Percentiles rank a stretch among this genome's conserved stretches.
phyloP scores from a whole-genome alignment of 2,797 vertebrate genomes.

The Thamnophis elegans region DNA sequence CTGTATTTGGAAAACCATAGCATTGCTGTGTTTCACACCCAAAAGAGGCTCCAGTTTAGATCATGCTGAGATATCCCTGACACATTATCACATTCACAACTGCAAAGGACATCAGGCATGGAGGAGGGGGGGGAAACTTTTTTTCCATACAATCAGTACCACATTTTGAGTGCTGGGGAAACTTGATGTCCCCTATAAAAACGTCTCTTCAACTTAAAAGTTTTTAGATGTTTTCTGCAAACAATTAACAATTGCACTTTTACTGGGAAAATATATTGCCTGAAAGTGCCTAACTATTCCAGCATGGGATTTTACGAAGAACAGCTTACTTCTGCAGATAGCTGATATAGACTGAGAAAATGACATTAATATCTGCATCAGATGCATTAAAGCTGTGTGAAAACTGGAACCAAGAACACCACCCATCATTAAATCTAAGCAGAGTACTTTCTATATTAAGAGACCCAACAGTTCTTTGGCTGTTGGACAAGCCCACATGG shows the following conservation, averaged over 20 bases:
- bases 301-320: background rate
- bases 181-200: background rate
- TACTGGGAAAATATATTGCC: background rate
- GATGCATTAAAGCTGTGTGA: background rate
- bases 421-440: background rate
- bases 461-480: too few species aligned
- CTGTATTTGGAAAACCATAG: background rate
- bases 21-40: background rate
- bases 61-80: background rate
- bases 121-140: background rate
- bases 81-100: background rate
- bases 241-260: background rate
- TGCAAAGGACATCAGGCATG: background rate
- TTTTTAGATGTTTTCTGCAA: background rate
- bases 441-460: too few species aligned
- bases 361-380: background rate
- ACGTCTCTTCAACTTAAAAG: background rate
- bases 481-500: too few species aligned
- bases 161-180: background rate
- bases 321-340: background rate
- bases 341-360: background rate
- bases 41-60: background rate
- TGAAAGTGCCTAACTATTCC: background rate
- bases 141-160: background rate
- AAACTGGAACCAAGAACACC: background rate